A percentile compares a stretch with the other conserved stretches of the same genome.
phyloP scores from a whole-genome alignment of 2,797 vertebrate genomes.

The Peromyscus eremicus region DNA sequence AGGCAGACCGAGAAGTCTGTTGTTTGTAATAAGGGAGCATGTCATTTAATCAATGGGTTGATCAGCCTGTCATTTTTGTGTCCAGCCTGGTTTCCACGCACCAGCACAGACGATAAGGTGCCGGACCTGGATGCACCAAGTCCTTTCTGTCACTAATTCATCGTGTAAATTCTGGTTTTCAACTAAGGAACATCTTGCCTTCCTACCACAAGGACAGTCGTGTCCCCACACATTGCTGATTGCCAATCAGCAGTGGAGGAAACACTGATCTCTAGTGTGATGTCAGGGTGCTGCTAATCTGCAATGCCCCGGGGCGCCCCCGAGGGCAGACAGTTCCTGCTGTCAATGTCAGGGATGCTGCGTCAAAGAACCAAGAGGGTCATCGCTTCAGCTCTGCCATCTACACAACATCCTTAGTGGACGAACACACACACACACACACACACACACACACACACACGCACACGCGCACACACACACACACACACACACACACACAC shows the following conservation, averaged over 20 bases:
- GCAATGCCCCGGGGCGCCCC: too few relatives aligned
- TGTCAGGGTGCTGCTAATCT: not conserved
- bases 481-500: not conserved
- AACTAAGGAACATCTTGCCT: not conserved
- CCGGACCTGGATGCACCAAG: not conserved
- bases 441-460: not conserved
- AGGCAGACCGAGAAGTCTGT: not conserved
- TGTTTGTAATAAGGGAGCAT: not conserved
- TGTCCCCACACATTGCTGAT: not conserved
- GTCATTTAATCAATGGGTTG: not conserved
- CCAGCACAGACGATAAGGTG: too few relatives aligned
- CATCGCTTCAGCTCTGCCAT: not conserved
- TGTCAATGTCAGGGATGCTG: not conserved
- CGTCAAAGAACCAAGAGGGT: not conserved
- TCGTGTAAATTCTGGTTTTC: not conserved
- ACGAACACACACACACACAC: not conserved
- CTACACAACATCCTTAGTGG: not conserved
- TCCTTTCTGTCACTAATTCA: not conserved
- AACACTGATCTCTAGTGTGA: not conserved
- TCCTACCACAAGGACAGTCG: not conserved
- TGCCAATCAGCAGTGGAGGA: not conserved
- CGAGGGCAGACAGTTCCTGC: accelerated
- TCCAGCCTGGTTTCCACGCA: not conserved
- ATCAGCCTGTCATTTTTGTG: not conserved
- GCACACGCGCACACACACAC: not conserved